A percentile compares a stretch with the other conserved stretches of the same genome.
phyloP scores from a whole-genome alignment of 2,888 invertebrate species.

The Sarcophaga carnaria region DNA sequence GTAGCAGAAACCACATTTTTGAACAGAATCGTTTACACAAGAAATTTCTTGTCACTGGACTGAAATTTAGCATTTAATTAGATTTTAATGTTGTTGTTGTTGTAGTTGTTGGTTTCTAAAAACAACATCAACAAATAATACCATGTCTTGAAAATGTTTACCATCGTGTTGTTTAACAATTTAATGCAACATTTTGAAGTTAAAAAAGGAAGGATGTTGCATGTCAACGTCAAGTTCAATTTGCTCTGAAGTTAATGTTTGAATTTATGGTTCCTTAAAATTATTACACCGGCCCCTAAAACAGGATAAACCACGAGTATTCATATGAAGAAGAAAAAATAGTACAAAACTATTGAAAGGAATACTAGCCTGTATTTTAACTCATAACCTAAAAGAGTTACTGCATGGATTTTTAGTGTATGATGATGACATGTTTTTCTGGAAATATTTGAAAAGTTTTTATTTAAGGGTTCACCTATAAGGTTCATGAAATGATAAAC shows the following conservation, averaged over 20 bases:
- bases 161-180: slow-evolving; percentile 14
- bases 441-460: too few relatives aligned
- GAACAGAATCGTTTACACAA: too few relatives aligned
- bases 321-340: neutral
- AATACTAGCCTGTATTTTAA: slow-evolving; percentile 10
- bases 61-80: slow-evolving; percentile 66
- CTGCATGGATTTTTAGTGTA: slow-evolving; percentile 12
- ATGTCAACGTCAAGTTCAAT: slow-evolving; percentile 71
- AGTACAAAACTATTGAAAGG: neutral
- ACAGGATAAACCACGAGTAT: neutral
- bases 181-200: slow-evolving; percentile 22
- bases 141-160: slow-evolving; percentile 7
- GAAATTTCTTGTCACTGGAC: slow-evolving; percentile 61
- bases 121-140: neutral
- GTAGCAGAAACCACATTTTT: neutral
- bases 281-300: slow-evolving; percentile 32
- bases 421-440: neutral
- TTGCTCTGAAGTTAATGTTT: slow-evolving; percentile 69
- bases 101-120: too few relatives aligned
- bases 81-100: neutral
- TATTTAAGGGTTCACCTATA: too few relatives aligned
- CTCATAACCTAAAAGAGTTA: slow-evolving; percentile 48
- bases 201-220: slow-evolving; percentile 69
- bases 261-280: slow-evolving; percentile 66
- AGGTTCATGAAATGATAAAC: too few relatives aligned